Evolutionary conservation across 2,888 invertebrate species (phyloP), one percentile per base, ranked within the genome.

Genomic region (Nephrotoma appendiculata): DNA sequence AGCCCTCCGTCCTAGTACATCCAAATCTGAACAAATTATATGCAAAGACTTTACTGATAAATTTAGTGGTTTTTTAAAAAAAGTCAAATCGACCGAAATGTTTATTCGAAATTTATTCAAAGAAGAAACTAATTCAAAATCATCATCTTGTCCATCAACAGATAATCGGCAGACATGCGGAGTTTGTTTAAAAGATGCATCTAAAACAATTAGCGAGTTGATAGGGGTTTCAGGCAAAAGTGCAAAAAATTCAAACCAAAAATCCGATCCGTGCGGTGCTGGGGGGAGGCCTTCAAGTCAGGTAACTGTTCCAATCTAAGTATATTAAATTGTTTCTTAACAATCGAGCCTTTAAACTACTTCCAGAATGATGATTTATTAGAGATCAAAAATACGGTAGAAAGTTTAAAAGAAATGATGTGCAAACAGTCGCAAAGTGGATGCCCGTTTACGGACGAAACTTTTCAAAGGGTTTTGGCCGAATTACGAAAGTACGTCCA

Each of bases 91-190:
- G 2, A 84, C 84, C n/a, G 84, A 84, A 84, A 42, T 42, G 41
- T 84, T 84, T 84, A 84, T 84, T n/a, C n/a, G 84, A 42, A 43
- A 84, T 84, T 42, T 84, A 84, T 84, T 84, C 15, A 84, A 84
- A 42, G 84, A 84, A n/a, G 84, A 41, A 15, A 15, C 84, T 42
- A 84, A 19, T 19, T 19, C 19, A 19, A 19, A 84, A 2, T 6
- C n/a, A 41, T 41, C 11, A 3, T 6, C 15, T 42, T 71, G 5
- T 71, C 43, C 43, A 42, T n/a, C 15, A 42, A 42, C 7, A 84
- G 43, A 84, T 84, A 83, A 52, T 41, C n/a, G 43, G 84, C 2
- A 41, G 84, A 4, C 84, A 84, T 43, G 84, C 84, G n/a, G 84
- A 84, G 31, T 84, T 42, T 84, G 84, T 84, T 12, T 84, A 84